phyloP scores from a whole-genome alignment of 2,113 vertebrate species.

The Rhadina sibilatrix region DNA sequence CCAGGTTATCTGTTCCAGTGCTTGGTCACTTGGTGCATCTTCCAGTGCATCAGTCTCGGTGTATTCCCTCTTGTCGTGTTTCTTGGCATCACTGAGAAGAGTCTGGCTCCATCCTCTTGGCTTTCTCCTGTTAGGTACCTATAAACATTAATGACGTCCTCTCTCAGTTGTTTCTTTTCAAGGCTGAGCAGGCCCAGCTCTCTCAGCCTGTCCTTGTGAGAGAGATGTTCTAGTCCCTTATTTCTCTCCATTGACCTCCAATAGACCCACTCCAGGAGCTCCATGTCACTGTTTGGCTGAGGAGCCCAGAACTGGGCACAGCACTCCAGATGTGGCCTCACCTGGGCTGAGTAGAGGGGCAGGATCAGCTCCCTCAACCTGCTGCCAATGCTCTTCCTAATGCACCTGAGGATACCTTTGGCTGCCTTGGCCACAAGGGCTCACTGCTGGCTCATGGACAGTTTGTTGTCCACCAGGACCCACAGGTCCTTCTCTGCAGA shows the following conservation, averaged over 20 bases:
- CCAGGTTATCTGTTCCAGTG: neutral
- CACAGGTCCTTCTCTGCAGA: neutral
- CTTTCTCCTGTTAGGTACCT: neutral
- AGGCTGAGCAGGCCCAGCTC: neutral
- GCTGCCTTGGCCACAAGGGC: neutral
- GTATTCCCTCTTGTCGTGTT: neutral
- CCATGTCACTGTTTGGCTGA: fast-evolving
- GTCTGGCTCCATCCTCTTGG: neutral
- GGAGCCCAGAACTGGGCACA: neutral
- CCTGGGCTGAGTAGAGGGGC: neutral
- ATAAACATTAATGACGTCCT: neutral
- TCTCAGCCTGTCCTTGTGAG: neutral
- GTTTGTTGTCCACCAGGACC: neutral
- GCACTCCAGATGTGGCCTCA: neutral
- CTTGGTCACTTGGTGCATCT: neutral
- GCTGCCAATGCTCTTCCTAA: neutral
- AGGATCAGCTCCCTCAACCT: neutral
- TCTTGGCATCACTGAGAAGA: neutral
- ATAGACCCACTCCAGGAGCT: neutral
- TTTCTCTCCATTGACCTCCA: neutral
- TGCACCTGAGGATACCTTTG: fast-evolving
- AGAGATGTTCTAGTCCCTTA: neutral
- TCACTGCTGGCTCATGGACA: neutral
- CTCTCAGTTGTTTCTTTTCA: neutral
- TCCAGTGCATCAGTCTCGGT: neutral